Base-by-base conservation (phyloP, 2,797 vertebrate species). In the Tinamus major region DNA sequence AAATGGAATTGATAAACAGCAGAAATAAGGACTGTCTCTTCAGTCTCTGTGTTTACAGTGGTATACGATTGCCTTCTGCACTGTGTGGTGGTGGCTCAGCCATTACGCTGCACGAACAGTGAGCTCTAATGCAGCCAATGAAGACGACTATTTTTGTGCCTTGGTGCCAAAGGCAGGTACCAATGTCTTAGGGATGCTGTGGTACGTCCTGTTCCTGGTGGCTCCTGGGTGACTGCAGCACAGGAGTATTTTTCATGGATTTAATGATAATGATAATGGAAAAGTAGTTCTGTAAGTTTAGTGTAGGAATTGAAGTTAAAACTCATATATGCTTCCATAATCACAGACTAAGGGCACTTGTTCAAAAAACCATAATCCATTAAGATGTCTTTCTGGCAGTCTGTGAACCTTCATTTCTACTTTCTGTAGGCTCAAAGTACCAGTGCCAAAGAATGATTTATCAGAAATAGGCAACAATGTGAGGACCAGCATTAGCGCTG, bases 61-160 rank as follows among this genome's bases (percentile, higher is more conserved):
- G 76, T 79, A 85, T 75, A 77, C 77, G 78, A 90, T 93, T 93
- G 79, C 93, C 51, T 93, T 92, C 89, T 95, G 69, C 62, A 12
- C 76, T 68, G 49, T 14, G 58, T 83, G 53, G 29, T 59, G 65
- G 62, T 87, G 89, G 39, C 79, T 83, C 2, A 42, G 26, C 74
- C 87, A 78, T 94, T 87, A 89, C 14, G 17, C 81, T 62, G 49
- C 77, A 35, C 41, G 79, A 89, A 78, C 20, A 85, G 79, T 42
- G 41, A 88, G 62, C 55, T 80, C 37, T 93, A 94, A 93, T 87
- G n/a, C 69, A 80, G 33, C 49, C 79, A 62, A 87, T 68, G 23
- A 96, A 93, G 69, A 23, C 87, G 87, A 85, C 89, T 71, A 88
- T 87, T 91, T 74, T 39, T 77, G 61, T 14, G 1, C 27, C 42